Evolutionary conservation across 2,797 vertebrate species (phyloP).

Genomic region (Anguilla marmorata): DNA sequence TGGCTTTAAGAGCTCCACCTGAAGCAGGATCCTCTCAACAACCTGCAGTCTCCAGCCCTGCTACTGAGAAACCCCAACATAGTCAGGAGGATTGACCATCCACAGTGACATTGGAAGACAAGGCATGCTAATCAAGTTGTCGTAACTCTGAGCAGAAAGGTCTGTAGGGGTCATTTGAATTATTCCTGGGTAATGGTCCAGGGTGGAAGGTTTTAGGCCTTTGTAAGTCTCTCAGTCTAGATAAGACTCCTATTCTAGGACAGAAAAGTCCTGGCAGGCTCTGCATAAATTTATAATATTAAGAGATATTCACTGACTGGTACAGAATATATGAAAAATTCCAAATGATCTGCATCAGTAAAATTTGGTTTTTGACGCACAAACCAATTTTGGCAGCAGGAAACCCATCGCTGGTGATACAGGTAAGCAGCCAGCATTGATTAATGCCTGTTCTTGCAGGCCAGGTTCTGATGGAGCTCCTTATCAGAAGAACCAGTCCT

Average conservation of each 20-base stretch:
- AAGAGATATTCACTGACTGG: not conserved
- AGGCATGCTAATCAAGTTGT: conserved; percentile 30
- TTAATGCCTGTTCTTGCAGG: not conserved
- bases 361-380: too few relatives aligned
- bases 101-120: conserved; percentile 45
- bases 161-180: not conserved
- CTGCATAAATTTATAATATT: not conserved
- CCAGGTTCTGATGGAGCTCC: not conserved
- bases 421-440: not conserved
- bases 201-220: not conserved
- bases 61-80: conserved; percentile 1
- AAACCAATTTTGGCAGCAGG: too few relatives aligned
- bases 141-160: not conserved
- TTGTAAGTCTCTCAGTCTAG: not conserved
- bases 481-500: not conserved
- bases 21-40: conserved; percentile 46
- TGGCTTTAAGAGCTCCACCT: too few relatives aligned
- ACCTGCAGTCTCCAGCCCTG: conserved; percentile 42
- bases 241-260: too few relatives aligned
- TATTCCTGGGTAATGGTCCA: not conserved
- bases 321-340: not conserved
- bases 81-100: conserved; percentile 27
- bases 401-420: not conserved
- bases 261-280: too few relatives aligned
- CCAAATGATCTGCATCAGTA: too few relatives aligned